Base-by-base conservation (phyloP, 2,888 invertebrate species). In the Crematogaster levior region DNA sequence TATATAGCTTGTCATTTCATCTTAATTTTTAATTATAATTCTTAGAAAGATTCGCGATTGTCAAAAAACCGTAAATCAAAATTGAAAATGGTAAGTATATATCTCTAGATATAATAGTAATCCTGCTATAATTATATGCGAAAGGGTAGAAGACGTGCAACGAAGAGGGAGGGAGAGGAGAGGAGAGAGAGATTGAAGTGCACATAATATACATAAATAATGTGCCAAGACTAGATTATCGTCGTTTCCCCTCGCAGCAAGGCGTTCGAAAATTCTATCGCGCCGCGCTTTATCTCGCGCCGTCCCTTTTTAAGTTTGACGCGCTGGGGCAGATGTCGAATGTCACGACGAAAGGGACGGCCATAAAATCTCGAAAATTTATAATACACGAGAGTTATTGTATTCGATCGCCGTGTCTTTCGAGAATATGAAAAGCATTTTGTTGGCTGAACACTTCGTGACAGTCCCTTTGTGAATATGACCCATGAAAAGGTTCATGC, bases 211-310 rank as follows among this genome's bases (percentile, higher is more conserved):
- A 61, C 53, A 70, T 84, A 84, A 84, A 70, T 82, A 84, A 84
- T 74, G 61, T 51, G 68, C 24, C n/a, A 58, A 77, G 83, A 83
- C 83, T 79, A 77, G 73, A 75, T 83, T 84, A 81, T 84, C 58
- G 72, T 80, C 60, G 73, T 65, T 77, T 51, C 68, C 81, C 56
- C 66, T 86, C 86, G 46, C 85, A 86, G 85, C 85, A 70, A 86
- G 88, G 65, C 66, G 65, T 83, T 75, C 65, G 65, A 56, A 85
- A 88, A 85, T 88, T 88, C 86, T 84, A 79, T 84, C 60, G 72
- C 40, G 43, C 27, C 72, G 58, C 79, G 72, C 83, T 85, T 83
- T 80, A 82, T 86, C 82, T 86, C 73, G 77, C 70, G 37, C 72
- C 56, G 65, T 15, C 56, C 72, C 68, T 46, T 66, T 85, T 70